Percentiles rank a stretch among this genome's conserved stretches.
phyloP scores from a whole-genome alignment of 1,140 invertebrate species.

The Aradophagus sp. region DNA sequence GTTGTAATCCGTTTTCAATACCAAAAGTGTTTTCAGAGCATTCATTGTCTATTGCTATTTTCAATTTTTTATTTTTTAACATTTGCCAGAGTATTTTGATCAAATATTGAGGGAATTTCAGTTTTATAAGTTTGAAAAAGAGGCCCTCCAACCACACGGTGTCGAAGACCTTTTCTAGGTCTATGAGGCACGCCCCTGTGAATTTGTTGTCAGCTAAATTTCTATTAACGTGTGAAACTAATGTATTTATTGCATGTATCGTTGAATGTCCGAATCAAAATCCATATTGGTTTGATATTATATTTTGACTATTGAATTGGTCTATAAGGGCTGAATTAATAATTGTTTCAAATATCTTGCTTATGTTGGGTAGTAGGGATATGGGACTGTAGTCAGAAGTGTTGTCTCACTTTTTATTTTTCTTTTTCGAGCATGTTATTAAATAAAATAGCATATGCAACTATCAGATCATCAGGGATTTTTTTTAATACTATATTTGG shows the following conservation, averaged over 20 bases:
- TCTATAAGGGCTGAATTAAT: neutral
- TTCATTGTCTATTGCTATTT: neutral
- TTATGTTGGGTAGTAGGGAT: neutral
- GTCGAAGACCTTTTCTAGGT: conserved; percentile 1
- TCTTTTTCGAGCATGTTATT: neutral
- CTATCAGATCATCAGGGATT: neutral
- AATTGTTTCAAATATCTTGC: conserved; percentile 1
- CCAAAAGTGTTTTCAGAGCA: neutral
- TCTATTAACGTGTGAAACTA: neutral
- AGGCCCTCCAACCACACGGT: neutral
- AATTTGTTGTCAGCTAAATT: neutral
- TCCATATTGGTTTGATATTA: neutral
- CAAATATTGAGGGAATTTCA: neutral
- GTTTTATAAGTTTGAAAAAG: neutral
- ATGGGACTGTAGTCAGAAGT: neutral
- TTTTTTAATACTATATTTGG: neutral
- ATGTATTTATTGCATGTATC: neutral
- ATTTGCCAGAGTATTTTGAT: neutral
- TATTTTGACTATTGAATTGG: neutral
- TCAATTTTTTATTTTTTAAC: neutral
- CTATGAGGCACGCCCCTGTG: neutral
- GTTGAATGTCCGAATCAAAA: neutral
- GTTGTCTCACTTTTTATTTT: conserved; percentile 3
- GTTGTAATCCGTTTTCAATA: neutral
- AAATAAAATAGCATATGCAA: neutral